Conservation (phyloP, 2,888 invertebrate genomes). For the Chrysolina oricalcia region DNA sequence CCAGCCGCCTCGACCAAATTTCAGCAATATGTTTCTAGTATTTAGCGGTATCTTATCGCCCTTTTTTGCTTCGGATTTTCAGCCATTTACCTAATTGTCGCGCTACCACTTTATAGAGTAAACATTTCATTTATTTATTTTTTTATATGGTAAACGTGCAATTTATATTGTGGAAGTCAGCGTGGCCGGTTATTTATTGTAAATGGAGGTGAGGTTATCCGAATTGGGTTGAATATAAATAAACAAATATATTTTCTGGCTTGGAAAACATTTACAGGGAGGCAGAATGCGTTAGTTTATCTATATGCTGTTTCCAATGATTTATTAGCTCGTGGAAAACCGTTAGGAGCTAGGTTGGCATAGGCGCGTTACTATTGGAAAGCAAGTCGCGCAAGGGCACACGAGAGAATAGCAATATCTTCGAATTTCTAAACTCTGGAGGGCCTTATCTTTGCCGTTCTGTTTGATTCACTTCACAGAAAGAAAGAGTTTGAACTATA, state of each 20-base stretch:
- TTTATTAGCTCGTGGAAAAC: too few relatives aligned
- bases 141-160: background rate
- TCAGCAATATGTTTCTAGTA: conserved; percentile 24
- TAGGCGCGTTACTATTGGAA: too few relatives aligned
- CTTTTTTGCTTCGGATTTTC: conserved; percentile 4
- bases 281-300: too few relatives aligned
- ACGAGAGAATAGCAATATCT: too few relatives aligned
- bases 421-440: too few relatives aligned
- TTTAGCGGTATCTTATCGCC: conserved; percentile 27
- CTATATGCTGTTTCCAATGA: too few relatives aligned
- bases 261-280: background rate
- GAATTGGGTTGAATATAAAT: background rate
- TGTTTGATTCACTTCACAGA: too few relatives aligned
- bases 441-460: too few relatives aligned
- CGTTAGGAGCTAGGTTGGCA: too few relatives aligned
- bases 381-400: too few relatives aligned
- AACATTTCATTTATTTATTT: conserved; percentile 10
- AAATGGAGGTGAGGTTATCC: conserved; percentile 3
- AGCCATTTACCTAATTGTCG: conserved; percentile 20
- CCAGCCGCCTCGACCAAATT: conserved; percentile 25
- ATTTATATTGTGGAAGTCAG: background rate
- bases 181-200: background rate
- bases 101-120: conserved; percentile 17
- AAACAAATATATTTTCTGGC: background rate
- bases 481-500: too few relatives aligned